Evolutionary conservation across 2,797 vertebrate species (phyloP).

Genomic region (Adrianichthys oophorus): DNA sequence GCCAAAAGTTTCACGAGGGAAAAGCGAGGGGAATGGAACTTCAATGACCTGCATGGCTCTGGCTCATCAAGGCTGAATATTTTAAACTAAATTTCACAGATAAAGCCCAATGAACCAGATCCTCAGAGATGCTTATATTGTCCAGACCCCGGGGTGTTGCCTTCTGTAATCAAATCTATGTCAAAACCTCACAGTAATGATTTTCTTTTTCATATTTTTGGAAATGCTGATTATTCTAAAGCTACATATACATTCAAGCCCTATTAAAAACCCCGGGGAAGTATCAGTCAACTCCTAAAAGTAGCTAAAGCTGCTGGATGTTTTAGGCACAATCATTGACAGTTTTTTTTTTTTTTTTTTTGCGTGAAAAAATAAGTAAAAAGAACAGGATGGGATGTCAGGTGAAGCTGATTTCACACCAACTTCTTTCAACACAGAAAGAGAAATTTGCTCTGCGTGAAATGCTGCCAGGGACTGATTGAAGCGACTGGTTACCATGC

Average conservation of each 20-base stretch:
- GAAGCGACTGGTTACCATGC: constrained; percentile 79
- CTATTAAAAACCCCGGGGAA: constrained; percentile 33
- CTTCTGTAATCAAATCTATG: constrained; percentile 41
- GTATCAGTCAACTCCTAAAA: constrained; percentile 53
- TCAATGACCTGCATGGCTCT: constrained; percentile 72
- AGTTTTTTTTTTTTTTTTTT: constrained; percentile 22
- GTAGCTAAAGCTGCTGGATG: constrained; percentile 39
- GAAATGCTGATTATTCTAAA: constrained; percentile 43
- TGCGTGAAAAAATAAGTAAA: neutral
- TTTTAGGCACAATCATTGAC: constrained; percentile 60
- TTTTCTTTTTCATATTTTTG: constrained; percentile 23
- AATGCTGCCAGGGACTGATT: constrained; percentile 73
- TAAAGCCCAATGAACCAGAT: constrained; percentile 56
- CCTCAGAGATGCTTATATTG: constrained; percentile 65
- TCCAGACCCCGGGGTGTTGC: constrained; percentile 50
- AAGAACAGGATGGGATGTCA: constrained; percentile 40
- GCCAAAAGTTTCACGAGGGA: constrained; percentile 71
- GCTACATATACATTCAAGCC: neutral
- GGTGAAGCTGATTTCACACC: constrained; percentile 72
- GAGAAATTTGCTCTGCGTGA: constrained; percentile 69
- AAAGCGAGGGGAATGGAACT: constrained; percentile 64
- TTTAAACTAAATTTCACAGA: constrained; percentile 65
- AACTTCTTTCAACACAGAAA: constrained; percentile 62
- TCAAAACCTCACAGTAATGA: constrained; percentile 26
- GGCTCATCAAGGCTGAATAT: constrained; percentile 72